Base-by-base conservation (phyloP, 2,797 vertebrate species). In the Antennarius maculatus region DNA sequence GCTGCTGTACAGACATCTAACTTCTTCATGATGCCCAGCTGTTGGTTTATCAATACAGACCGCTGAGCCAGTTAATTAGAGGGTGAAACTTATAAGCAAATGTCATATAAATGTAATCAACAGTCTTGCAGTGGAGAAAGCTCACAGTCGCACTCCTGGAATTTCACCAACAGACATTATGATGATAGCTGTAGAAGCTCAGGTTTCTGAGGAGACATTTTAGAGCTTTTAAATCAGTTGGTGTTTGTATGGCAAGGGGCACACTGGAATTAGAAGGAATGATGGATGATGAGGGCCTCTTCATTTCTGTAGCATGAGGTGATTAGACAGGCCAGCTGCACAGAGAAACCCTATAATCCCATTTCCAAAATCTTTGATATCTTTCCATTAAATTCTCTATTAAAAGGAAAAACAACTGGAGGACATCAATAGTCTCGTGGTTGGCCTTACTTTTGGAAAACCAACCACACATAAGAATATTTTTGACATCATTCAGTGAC, bases 321-420 rank as follows among this genome's bases (percentile, higher is more conserved):
- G 87, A 90, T 92, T 84, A 90, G 78, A 84, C 49, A 65, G 51
- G 75, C 79, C 80, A 85, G 75, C 81, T 84, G 82, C 71, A 57
- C 66, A 45, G 61, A 82, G 69, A 58, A 62, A 54, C 60, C 48
- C 49, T 71, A 87, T 81, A 88, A 90, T 91, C 86, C 79, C 17
- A 71, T 80, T 88, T 81, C 67, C 63, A 80, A 86, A 85, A 87
- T 88, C 84, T 82, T 68, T 42, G 56, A 76, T 77, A 85, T 89
- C 81, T 83, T 85, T 84, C 76, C 70, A 79, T 89, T 89, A 84
- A 89, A 81, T 84, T 81, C 74, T 65, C 56, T 76, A 47, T 72
- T 70, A 71, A 76, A 84, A 59, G 17, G 67, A 74, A 58, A 80
- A 80, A 84, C 59, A 76, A 71, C 46, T 57, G 1, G 10, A 53